Base-by-base conservation (phyloP, 2,888 invertebrate species). In the Chesias legatella region DNA sequence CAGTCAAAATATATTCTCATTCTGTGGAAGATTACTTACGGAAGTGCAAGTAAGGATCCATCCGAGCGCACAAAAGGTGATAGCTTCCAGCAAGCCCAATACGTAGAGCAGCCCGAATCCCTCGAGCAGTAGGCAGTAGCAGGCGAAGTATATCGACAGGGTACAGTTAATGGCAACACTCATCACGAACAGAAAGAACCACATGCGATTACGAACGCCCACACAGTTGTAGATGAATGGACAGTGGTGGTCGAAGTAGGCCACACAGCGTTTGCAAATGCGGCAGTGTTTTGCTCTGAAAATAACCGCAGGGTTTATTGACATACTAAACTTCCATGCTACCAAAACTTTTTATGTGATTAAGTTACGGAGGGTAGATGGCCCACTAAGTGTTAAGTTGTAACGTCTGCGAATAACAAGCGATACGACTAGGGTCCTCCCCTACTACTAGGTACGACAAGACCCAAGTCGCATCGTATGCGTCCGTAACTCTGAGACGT, bases 211-310 rank as follows among this genome's bases (percentile, higher is more conserved):
- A 45, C 94, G 91, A 24, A 97, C 89, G 1, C 98, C 98, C 9
- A 98, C 96, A 74, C 98, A 98, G 74, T 98, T 98, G 80, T 97
- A 96, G 60, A 98, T 96, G 72, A 97, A 98, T 0, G 97, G 97
- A 72, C 98, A 98, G 73, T 98, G 97, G 79, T 98, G 97, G 73
- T 98, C 97, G 67, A 97, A 97, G 73, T 96, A 95, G 0, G 93
- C 92, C 1, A 96, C 94, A 67, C 95, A 95, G 41, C 95, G 91
- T 71, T 97, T 96, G 82, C 97, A 98, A 36, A 96, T 93, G 32
- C 96, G 91, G 63, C 98, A 98, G 74, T 98, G 97, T 73, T 97
- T 97, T 4, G 97, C 96, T 53, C 86, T 86, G 70, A 47, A 60
- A 49, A 34, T 28, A 34, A 20, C 31, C 6, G 13, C 6, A 44